These are phyloP conservation scores for Cacoxenus indagator DNA, from an alignment of 2,888 invertebrate genomes.

Conservation along the genomic window DNA sequence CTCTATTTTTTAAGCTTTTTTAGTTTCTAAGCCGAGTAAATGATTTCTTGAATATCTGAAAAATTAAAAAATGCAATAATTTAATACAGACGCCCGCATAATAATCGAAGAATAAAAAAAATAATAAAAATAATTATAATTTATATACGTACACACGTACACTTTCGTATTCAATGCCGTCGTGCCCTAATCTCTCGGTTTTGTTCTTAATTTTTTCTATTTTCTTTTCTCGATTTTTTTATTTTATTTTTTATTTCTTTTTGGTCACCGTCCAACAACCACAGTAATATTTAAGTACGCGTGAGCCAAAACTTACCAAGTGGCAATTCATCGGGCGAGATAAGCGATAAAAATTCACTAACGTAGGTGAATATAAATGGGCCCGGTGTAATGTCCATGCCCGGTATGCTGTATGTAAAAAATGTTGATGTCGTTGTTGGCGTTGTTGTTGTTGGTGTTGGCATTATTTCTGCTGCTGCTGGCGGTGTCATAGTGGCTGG, in stretches of 20 bases:
- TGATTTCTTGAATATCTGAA: neutral
- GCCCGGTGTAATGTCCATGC: constrained; percentile 68
- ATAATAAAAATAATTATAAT: neutral
- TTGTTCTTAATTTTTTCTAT: neutral
- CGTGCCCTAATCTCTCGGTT: neutral
- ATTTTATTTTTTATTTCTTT: neutral
- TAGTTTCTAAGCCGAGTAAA: no score
- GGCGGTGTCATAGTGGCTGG: constrained; percentile 44
- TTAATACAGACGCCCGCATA: constrained; percentile 26
- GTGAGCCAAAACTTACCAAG: constrained; percentile 60
- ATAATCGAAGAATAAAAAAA: no score
- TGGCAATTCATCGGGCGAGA: constrained; percentile 71
- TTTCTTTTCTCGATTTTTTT: neutral
- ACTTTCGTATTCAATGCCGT: neutral
- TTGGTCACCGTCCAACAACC: neutral
- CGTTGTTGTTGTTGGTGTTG: constrained; percentile 38
- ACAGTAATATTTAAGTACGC: neutral
- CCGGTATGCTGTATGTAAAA: constrained; percentile 69
- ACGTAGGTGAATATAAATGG: constrained; percentile 69
- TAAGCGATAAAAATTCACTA: constrained; percentile 70
- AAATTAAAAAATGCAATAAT: constrained; percentile 43
- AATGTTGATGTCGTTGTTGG: constrained; percentile 59
- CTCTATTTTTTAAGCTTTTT: no score
- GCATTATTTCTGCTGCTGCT: constrained; percentile 41
- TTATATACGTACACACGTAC: neutral